phyloP scores from a whole-genome alignment of 2,888 invertebrate species.

The Drosophila yooni region DNA sequence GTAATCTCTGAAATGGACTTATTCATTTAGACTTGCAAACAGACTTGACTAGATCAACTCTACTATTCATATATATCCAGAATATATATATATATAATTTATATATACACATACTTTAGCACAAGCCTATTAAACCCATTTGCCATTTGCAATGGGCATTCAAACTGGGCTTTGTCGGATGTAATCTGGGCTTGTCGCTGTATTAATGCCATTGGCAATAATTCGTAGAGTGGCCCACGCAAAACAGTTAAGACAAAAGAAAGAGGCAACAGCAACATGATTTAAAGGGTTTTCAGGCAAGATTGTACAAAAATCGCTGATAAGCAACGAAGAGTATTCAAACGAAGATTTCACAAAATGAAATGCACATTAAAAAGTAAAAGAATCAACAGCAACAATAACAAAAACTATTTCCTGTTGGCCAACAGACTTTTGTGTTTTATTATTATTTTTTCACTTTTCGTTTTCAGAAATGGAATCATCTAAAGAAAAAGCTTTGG shows the following conservation, averaged over 20 bases:
- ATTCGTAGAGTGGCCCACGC: too few species aligned
- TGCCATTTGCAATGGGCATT: too few species aligned
- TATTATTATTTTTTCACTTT: slow-evolving; percentile 53
- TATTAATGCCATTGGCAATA: too few species aligned
- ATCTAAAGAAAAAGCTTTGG: slow-evolving; percentile 71
- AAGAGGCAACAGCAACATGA: too few species aligned
- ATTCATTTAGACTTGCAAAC: too few species aligned
- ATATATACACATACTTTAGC: neutral
- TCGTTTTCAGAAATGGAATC: slow-evolving; percentile 60
- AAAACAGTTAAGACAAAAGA: too few species aligned
- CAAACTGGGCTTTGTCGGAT: neutral
- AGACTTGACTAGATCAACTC: neutral
- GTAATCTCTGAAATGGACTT: too few species aligned
- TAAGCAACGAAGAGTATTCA: slow-evolving; percentile 13
- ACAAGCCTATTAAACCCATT: neutral
- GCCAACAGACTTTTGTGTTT: slow-evolving; percentile 45
- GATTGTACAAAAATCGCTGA: slow-evolving; percentile 14
- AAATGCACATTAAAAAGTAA: neutral
- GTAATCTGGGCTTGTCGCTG: too few species aligned
- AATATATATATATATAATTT: neutral
- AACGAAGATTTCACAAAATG: slow-evolving; percentile 6
- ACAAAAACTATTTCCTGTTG: slow-evolving; percentile 39
- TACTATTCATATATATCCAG: neutral
- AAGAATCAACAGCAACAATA: neutral
- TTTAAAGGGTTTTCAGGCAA: neutral